Conservation (phyloP, 2,113 vertebrate genomes). For the Felis catus region F.catus_Fca126_mat1.0 CM031412.1:17037001-17037500, state of each 20-base stretch:
- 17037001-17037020: neutral
- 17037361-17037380: neutral
- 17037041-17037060: neutral
- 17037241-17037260: neutral
- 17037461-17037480: neutral
- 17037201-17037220: neutral
- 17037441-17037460: neutral
- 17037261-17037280: neutral
- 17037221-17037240: neutral
- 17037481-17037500: slow-evolving; percentile 5
- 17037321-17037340: neutral
- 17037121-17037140: neutral
- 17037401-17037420: neutral
- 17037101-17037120: neutral
- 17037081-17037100: neutral
- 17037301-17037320: neutral
- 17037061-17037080: neutral
- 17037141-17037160: neutral
- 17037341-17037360: neutral
- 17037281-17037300: neutral
- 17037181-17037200: neutral
- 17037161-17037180: neutral
- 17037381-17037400: neutral
- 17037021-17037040: neutral
- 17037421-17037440: neutral